Evolutionary conservation across 2,797 vertebrate genomes (phyloP), one percentile per base, ranked within the genome.

Genomic region (Hipposideros larvatus): DNA sequence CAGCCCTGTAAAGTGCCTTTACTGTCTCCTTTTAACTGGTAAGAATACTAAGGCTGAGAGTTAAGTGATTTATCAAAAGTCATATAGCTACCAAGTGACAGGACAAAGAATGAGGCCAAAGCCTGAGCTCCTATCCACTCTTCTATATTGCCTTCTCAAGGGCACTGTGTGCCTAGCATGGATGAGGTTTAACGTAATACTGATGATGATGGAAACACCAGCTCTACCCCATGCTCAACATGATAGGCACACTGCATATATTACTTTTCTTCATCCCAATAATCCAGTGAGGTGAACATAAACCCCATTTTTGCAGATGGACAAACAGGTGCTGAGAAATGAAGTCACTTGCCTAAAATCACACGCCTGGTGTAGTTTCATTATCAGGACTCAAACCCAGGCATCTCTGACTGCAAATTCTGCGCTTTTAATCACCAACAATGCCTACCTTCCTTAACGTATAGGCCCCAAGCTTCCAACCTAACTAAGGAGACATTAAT

Each of bases 81-180:
- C 14, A 94, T 7, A 90, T 1, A 93, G 24, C 55, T 93, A 87
- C 26, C 53, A 93, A 87, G 9, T 55, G 10, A 71, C 18, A 88
- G 53, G 93, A 87, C 61, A 93, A 94, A 96, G 22, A 82, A 71
- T 1, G 7, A 37, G 37, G 88, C 15, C 88, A 93, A 95, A 87
- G 55, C 19, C 78, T 86, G 63, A 71, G 34, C n/a, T 93, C 43
- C 31, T 34, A 65, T 37, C 24, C 24, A 63, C 28, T 46, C 71
- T 94, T 87, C 68, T 77, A 71, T 22, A 84, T 1, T 83, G 41
- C 4, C 43, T 85, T 71, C 43, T 87, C 51, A 87, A 80, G 11
- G 75, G 18, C 22, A 53, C 90, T 70, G 13, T 11, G n/a, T 59
- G 26, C 28, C 59, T 41, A 28, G 19, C 21, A 63, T 4, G 9